Evolutionary conservation across 2,797 vertebrate species (phyloP).

Genomic region (Sebastes elongatus): DNA sequence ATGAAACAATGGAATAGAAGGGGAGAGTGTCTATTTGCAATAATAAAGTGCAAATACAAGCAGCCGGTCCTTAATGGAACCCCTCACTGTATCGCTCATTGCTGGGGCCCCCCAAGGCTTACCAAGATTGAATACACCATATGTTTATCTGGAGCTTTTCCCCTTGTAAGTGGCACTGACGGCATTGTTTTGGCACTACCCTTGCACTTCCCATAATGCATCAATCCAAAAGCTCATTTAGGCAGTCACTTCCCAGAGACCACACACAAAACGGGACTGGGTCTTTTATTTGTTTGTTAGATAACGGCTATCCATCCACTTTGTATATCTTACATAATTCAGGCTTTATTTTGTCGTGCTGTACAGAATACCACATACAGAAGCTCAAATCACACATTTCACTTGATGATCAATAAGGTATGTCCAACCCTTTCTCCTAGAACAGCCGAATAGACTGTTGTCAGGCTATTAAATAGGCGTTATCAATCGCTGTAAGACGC

Average conservation of each 20-base stretch:
- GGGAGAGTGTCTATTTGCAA: slow-evolving; percentile 62
- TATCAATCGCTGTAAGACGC: too few species aligned
- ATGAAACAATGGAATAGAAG: slow-evolving; percentile 52
- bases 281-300: slow-evolving; percentile 45
- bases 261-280: slow-evolving; percentile 9
- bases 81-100: slow-evolving; percentile 69
- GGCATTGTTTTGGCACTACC: slow-evolving; percentile 68
- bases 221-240: slow-evolving; percentile 71
- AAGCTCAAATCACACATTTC: not conserved
- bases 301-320: slow-evolving; percentile 29
- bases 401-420: not conserved
- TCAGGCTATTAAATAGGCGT: too few species aligned
- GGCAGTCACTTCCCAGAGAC: slow-evolving; percentile 56
- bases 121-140: slow-evolving; percentile 79
- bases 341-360: not conserved
- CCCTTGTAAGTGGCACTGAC: slow-evolving; percentile 69
- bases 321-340: slow-evolving; percentile 25
- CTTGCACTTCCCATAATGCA: slow-evolving; percentile 71
- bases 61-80: slow-evolving; percentile 73
- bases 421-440: not conserved
- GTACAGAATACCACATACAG: not conserved
- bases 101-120: slow-evolving; percentile 68
- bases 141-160: slow-evolving; percentile 77
- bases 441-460: not conserved
- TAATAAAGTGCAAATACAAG: slow-evolving; percentile 75